Evolutionary conservation across 2,888 invertebrate species (phyloP).

Genomic region (Chymomyza fuscimana): DNA sequence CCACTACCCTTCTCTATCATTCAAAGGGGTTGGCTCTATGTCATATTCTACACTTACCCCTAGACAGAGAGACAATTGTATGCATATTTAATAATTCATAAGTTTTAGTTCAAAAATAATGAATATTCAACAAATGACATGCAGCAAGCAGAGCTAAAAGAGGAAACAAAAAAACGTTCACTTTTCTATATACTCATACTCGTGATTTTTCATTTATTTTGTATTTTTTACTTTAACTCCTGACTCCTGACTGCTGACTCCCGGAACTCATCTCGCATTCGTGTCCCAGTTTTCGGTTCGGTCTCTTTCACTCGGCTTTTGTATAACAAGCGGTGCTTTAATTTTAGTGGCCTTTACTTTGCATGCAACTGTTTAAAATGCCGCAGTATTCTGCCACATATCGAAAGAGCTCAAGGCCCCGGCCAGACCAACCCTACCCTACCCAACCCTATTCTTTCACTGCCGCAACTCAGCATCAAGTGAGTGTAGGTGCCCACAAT

Average conservation of each 20-base stretch:
- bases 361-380: neutral
- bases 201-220: constrained; percentile 21
- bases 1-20: constrained; percentile 15
- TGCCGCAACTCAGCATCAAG: neutral
- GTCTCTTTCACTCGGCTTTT: neutral
- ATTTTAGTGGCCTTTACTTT: neutral
- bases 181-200: constrained; percentile 17
- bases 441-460: constrained; percentile 15
- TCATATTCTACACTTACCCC: neutral
- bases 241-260: neutral
- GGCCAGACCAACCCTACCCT: neutral
- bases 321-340: neutral
- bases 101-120: constrained; percentile 59
- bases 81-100: constrained; percentile 75
- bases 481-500: neutral
- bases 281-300: neutral
- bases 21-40: neutral
- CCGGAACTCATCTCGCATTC: neutral
- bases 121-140: constrained; percentile 60
- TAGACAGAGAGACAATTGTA: constrained; percentile 58
- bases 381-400: neutral
- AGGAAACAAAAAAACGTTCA: constrained; percentile 23
- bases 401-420: neutral
- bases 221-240: neutral
- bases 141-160: neutral